Conservation (phyloP, 1,140 invertebrate species). For the Heterodera carotae region DNA sequence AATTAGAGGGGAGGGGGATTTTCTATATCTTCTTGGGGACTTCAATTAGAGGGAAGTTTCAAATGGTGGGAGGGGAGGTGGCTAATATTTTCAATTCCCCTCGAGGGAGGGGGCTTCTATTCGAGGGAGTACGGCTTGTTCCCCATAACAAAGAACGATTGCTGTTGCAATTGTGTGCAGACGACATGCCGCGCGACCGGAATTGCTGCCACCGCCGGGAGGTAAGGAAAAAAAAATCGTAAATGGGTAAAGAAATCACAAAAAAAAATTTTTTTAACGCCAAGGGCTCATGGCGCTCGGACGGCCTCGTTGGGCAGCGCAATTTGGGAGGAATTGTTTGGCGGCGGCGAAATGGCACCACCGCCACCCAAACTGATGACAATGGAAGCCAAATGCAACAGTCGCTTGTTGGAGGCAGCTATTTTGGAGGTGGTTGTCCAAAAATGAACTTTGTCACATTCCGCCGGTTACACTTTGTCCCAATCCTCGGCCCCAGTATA, state of each 20-base stretch:
- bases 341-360: neutral
- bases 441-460: too few species aligned
- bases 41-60: too few species aligned
- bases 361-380: neutral
- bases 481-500: too few species aligned
- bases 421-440: slow-evolving; percentile 27
- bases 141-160: slow-evolving; percentile 32
- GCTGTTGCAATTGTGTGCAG: slow-evolving; percentile 27
- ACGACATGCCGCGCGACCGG: neutral
- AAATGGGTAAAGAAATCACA: slow-evolving; percentile 2
- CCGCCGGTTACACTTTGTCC: too few species aligned
- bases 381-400: slow-evolving; percentile 18
- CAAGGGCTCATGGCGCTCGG: slow-evolving; percentile 15
- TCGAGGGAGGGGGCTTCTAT: too few species aligned
- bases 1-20: too few species aligned
- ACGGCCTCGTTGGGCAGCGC: slow-evolving; percentile 2
- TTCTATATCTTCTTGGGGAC: too few species aligned
- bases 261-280: neutral
- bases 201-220: neutral
- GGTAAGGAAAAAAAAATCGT: slow-evolving; percentile 2
- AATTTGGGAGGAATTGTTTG: neutral
- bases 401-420: slow-evolving; percentile 1
- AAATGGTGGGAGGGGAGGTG: neutral
- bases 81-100: neutral
- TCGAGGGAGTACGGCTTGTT: too few species aligned